Evolutionary conservation across 1,140 invertebrate genomes (phyloP), one percentile per base, ranked within the genome.

Genomic region (Habropoda laboriosa): DNA sequence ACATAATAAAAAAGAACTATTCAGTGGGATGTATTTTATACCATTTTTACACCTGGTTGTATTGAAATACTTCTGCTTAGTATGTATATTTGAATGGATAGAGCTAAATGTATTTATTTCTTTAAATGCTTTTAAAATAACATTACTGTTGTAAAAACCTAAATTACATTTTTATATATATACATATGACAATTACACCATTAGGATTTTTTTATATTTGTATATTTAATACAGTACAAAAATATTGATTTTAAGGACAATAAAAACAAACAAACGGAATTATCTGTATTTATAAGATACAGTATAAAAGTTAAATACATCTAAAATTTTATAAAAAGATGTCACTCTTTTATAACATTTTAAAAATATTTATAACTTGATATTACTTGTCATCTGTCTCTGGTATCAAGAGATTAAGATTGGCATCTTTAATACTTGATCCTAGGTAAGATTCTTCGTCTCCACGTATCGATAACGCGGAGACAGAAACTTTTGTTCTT

Each of bases 371-470:
- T 16, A 77, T 32, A 35, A 2, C 8, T n/a, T 38, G 24, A 61
- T 32, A 57, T 42, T 72, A 71, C 18, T 79, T 60, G 27, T 78
- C 45, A 58, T 86, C 47, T 18, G 49, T 73, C 16, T 95, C 93
- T 74, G 95, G 94, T 27, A 96, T 94, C 35, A 96, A 90, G 53
- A 96, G 93, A 93, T 96, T 95, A 21, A 97, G 93, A 94, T 94
- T 96, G n/a, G 94, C 93, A 82, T 94, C 94, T 66, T 92, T 91
- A 18, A 94, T 87, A 47, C 81, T 72, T 21, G 94, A 94, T 80
- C 96, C 96, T 77, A 96, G 90, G 89, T 94, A 96, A 61, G 93
- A 94, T 87, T 96, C 95, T 89, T 97, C 96, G 61, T 95, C 96
- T 12, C 96, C 96, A 75, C 96, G 93, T 61, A 97, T 95, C 0